These are phyloP conservation scores for Lamellibrachia columna DNA, from an alignment of 2,888 invertebrate species.

Conservation along the genomic window DNA sequence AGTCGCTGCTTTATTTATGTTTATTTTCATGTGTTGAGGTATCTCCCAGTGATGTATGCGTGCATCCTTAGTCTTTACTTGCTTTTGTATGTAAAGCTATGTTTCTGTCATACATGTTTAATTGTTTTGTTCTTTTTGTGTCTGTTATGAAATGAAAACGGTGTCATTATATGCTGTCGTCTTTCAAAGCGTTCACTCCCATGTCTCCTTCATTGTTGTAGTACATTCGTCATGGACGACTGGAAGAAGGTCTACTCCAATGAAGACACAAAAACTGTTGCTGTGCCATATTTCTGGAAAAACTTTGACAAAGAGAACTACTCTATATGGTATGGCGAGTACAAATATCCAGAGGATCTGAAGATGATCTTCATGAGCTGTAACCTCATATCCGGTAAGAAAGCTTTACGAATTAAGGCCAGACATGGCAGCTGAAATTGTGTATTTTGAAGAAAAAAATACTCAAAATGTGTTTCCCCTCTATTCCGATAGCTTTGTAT, in stretches of 20 bases:
- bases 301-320: slow-evolving; percentile 96
- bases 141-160: no score
- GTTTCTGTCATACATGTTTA: no score
- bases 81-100: no score
- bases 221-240: slow-evolving; percentile 93
- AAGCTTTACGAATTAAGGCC: neutral
- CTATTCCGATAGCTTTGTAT: no score
- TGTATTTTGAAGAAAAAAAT: neutral
- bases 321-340: slow-evolving; percentile 97
- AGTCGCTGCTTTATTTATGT: neutral
- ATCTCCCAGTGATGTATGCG: neutral
- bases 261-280: slow-evolving; percentile 85
- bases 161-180: slow-evolving; percentile 57
- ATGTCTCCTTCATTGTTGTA: slow-evolving; percentile 65
- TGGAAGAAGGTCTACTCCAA: slow-evolving; percentile 98
- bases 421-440: neutral
- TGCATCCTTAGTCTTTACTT: neutral
- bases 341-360: slow-evolving; percentile 93
- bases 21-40: neutral
- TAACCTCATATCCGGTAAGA: slow-evolving; percentile 78
- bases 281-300: slow-evolving; percentile 97
- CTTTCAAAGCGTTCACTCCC: neutral
- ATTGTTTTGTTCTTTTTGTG: no score
- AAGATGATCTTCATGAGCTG: slow-evolving; percentile 96
- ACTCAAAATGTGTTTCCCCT: neutral